Conservation (phyloP, 53 echinoderm and acorn worm species). For the Mesocentrotus franciscanus region DNA sequence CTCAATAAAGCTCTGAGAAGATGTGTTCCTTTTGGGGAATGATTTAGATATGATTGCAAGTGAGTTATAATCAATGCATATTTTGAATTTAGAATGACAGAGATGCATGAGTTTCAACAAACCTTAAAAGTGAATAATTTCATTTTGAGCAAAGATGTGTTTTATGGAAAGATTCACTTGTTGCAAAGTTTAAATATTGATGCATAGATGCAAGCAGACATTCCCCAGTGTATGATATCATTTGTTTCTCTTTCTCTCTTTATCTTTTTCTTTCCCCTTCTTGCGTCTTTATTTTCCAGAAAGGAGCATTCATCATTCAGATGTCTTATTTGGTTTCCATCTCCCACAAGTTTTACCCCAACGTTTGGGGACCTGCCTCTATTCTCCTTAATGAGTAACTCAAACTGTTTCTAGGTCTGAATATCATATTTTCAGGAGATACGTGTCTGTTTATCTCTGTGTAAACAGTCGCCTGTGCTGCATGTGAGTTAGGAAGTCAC, state of each 20-base stretch:
- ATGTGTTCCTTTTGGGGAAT: neutral
- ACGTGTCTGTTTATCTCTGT: neutral
- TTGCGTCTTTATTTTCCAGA: neutral
- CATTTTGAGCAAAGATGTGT: neutral
- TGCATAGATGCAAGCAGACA: neutral
- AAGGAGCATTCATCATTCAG: neutral
- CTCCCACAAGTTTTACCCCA: neutral
- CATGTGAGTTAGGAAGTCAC: slow-evolving; percentile 6
- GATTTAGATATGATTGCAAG: neutral
- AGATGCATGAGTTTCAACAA: neutral
- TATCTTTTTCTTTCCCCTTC: neutral
- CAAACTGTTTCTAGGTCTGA: slow-evolving; percentile 17
- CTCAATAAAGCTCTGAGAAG: neutral
- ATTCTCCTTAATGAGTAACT: slow-evolving; percentile 15
- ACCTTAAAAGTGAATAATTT: neutral
- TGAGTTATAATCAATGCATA: neutral
- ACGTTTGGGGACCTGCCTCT: neutral
- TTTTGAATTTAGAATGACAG: neutral
- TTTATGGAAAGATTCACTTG: neutral
- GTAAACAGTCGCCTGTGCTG: neutral
- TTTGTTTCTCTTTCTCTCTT: neutral
- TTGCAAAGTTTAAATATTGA: neutral
- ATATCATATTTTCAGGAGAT: slow-evolving; percentile 16
- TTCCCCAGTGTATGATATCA: neutral
- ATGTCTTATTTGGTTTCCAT: slow-evolving; percentile 20